phyloP scores from a whole-genome alignment of 2,113 vertebrate species.

The Malurus melanocephalus region DNA sequence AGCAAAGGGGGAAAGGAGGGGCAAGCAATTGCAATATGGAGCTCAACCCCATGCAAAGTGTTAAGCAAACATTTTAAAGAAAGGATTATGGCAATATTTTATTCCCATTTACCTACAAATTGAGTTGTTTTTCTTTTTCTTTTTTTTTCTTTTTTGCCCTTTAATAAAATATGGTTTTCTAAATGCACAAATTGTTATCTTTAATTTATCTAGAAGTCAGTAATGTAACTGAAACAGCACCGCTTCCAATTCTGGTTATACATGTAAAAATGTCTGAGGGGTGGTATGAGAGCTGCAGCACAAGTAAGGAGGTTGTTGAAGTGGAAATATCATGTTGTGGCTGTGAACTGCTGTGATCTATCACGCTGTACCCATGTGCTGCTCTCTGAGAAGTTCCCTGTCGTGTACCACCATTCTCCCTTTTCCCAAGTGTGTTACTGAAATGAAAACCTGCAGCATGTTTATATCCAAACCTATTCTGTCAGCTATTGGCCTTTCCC shows the following conservation, averaged over 20 bases:
- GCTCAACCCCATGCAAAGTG: background rate
- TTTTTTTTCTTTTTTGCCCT: accelerated
- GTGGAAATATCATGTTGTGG: background rate
- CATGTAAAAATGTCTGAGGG: background rate
- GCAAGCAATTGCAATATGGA: background rate
- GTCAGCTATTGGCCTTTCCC: background rate
- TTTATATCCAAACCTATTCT: background rate
- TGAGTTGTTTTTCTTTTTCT: background rate
- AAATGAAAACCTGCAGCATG: background rate
- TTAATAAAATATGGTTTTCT: background rate
- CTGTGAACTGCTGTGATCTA: background rate
- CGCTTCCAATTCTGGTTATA: background rate
- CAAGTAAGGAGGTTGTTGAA: background rate
- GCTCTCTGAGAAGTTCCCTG: background rate
- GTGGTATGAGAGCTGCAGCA: background rate
- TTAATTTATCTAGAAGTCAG: background rate
- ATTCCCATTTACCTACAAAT: background rate
- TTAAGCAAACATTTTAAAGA: background rate
- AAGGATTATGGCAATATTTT: background rate
- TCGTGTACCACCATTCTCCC: background rate
- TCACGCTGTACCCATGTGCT: background rate
- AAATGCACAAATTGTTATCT: background rate
- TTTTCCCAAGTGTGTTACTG: background rate
- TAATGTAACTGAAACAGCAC: background rate
- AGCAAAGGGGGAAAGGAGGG: background rate